Base-by-base conservation (phyloP, 37 sponge, comb jelly and placozoan genomes). In the Ephydatia muelleri region DNA sequence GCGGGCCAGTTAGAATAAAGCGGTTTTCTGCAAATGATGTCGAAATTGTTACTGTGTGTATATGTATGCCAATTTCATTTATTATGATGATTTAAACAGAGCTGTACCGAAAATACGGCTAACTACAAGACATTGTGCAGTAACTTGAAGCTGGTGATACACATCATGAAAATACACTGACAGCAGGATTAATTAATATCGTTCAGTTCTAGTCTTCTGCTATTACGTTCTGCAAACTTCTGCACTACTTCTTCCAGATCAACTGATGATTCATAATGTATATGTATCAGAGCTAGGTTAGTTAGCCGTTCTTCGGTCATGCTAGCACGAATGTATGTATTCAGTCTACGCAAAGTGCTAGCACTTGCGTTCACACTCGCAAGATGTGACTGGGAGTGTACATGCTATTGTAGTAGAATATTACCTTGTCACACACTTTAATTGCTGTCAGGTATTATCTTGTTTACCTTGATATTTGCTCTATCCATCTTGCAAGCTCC, bases 381-480 rank as follows among this genome's bases (percentile, higher is more conserved):
- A 82, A 77, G 78, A 40, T 65, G 77, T 83, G 34, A 83, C 84
- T 76, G 75, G 76, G 34, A 82, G 72, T 34, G 73, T 82, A 71
- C 83, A 82, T 33, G 83, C 83, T 73, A 83, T 26, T 83, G 83
- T 35, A 84, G 81, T 27, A 83, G 37, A 67, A 77, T 64, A 65
- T 34, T 22, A 43, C 34, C 32, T 77, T 77, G 68, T 84, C 77
- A 47, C 85, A 84, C 22, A 65, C 77, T 67, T 76, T 64, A 65
- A 84, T 35, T 28, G 85, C 78, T 84, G 33, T 66, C 35, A n/a
- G 85, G 73, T 40, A 77, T 84, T 37, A 79, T 67, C 25, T 28
- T 32, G 37, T 64, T 67, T 77, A 3, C 68, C 32, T 37, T 65
- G 33, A 40, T 72, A 67, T 67, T 49, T 84, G n/a, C 23, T 28